These are phyloP conservation scores for Urocitellus parryii DNA, from an alignment of 2,113 vertebrate genomes.

Conservation along the genomic window DNA sequence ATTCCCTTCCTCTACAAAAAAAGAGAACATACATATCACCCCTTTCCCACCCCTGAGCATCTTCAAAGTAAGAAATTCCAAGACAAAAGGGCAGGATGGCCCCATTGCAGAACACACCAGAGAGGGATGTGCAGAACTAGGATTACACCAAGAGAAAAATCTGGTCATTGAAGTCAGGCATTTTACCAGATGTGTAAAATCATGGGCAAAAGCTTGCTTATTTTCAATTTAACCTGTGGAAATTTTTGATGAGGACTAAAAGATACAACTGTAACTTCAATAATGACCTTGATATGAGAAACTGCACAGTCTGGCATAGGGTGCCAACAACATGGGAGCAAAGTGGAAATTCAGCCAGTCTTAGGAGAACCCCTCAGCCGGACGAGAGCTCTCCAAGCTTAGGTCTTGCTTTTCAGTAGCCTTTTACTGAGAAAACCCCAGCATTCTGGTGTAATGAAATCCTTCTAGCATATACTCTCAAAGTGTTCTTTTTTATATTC, in stretches of 20 bases:
- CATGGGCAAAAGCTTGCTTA: neutral
- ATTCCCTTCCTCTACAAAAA: rapidly evolving
- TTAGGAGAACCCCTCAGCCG: neutral
- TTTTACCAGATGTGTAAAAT: neutral
- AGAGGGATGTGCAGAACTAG: neutral
- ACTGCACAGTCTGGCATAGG: neutral
- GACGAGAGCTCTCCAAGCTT: neutral
- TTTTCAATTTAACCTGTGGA: constrained; percentile 1
- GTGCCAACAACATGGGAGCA: neutral
- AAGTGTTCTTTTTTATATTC: neutral
- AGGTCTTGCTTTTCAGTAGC: neutral
- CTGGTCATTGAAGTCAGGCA: neutral
- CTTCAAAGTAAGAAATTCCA: neutral
- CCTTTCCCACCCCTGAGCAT: too few relatives aligned
- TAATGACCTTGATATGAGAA: neutral
- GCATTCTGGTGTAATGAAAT: neutral
- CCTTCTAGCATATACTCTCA: neutral
- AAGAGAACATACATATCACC: neutral
- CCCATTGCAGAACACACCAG: neutral
- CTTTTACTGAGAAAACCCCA: neutral
- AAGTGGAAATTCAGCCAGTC: neutral
- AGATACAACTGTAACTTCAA: neutral
- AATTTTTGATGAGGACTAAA: neutral
- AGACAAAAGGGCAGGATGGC: neutral
- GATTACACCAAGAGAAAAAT: neutral